phyloP scores from a whole-genome alignment of 2,797 vertebrate genomes.

The Ceyx erithaca region DNA sequence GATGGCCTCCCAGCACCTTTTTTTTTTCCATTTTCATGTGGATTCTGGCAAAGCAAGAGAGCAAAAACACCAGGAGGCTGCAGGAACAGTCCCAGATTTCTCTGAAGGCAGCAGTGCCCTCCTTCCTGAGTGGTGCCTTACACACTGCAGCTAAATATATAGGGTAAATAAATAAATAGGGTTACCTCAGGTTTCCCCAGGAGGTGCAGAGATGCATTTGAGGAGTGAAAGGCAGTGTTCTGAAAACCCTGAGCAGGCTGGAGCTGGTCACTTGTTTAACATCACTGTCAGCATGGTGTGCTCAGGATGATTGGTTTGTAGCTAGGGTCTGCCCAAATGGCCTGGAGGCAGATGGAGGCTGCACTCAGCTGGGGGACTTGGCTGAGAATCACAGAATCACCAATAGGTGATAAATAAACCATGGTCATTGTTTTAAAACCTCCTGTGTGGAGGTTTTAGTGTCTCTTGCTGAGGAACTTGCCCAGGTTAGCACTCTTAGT shows the following conservation, averaged over 20 bases:
- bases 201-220: neutral
- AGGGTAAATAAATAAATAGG: too few relatives aligned
- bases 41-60: neutral
- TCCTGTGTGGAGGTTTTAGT: neutral
- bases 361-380: rapidly evolving
- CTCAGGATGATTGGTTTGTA: neutral
- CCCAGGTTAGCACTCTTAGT: neutral
- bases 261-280: neutral
- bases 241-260: neutral
- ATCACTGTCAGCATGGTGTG: neutral
- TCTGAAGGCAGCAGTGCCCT: neutral
- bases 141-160: neutral
- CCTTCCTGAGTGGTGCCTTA: neutral
- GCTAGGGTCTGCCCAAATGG: neutral
- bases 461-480: neutral
- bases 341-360: neutral
- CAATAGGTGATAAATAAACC: neutral
- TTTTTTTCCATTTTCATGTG: neutral
- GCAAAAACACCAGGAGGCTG: neutral
- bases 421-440: neutral
- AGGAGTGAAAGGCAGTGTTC: neutral
- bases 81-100: neutral
- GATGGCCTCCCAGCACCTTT: neutral
- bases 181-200: neutral
- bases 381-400: neutral